Conservation (phyloP, 1,140 invertebrate genomes). For the Drosophila tani region DNA sequence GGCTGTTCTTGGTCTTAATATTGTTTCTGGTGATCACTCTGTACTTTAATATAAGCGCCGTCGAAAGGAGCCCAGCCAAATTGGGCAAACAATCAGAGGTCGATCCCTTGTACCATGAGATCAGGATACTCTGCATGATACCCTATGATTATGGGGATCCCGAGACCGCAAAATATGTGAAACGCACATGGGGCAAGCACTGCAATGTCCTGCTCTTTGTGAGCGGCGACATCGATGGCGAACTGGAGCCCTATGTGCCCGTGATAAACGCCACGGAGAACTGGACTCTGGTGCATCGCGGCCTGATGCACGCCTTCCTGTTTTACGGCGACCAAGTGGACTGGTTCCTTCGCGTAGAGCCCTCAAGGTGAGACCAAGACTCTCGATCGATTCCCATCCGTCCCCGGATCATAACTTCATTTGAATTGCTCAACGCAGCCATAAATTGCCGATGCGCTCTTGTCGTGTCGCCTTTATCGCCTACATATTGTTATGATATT, state of each 20-base stretch:
- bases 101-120: constrained; percentile 30
- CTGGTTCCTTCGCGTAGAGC: constrained; percentile 54
- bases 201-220: constrained; percentile 54
- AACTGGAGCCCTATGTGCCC: constrained; percentile 52
- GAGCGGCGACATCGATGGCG: constrained; percentile 30
- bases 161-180: constrained; percentile 29
- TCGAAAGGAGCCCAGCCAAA: not conserved
- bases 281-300: constrained; percentile 43
- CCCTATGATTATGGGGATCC: constrained; percentile 34
- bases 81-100: too few species aligned
- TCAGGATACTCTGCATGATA: constrained; percentile 49
- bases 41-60: constrained; percentile 2
- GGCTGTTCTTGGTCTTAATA: constrained; percentile 28
- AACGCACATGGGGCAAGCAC: constrained; percentile 51
- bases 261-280: constrained; percentile 35
- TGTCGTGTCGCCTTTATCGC: constrained; percentile 62
- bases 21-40: constrained; percentile 12
- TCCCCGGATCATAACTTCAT: constrained; percentile 38
- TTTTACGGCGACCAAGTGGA: constrained; percentile 30
- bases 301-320: constrained; percentile 33
- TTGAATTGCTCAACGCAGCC: constrained; percentile 48
- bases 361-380: constrained; percentile 43
- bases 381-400: not conserved
- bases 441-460: constrained; percentile 56
- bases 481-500: constrained; percentile 73